Base-by-base conservation (phyloP, 2,888 invertebrate genomes). In the Nomada fucata region DNA sequence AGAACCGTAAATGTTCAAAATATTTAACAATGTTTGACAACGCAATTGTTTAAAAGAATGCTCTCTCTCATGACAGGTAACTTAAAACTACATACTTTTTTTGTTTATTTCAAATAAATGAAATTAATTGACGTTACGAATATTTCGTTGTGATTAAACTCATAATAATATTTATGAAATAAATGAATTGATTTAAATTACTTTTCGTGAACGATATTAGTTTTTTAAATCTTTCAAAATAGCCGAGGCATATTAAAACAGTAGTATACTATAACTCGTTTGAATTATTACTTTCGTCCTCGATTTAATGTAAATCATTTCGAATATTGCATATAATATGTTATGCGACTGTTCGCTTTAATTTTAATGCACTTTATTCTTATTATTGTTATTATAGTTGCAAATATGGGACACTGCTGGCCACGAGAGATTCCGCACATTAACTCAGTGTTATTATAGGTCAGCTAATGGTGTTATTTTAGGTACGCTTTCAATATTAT, bases 321-420 rank as follows among this genome's bases (percentile, higher is more conserved):
- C 2, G 57, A n/a, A 44, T 26, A 11, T 44, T 47, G 59, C 9
- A 15, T 5, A 52, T 20, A 11, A 15, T 52, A 10, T n/a, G n/a
- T 47, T 47, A 47, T 3, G 15, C 15, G 47, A 47, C 10, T 15
- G 15, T 47, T 47, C 47, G 47, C 1, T 47, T 36, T 47, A 47
- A 15, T 15, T 47, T 13, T 52, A n/a, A 3, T 7, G 15, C 20
- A 23, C n/a, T 26, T 3, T 15, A 2, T 50, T n/a, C 23, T 3
- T 15, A 2, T 50, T n/a, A 68, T 44, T 55, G 20, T 57, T 47
- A 10, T 94, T 94, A 86, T 94, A 98, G 97, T 95, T 98, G 83
- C 98, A 98, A 95, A 98, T 99, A 92, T 98, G 98, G 98, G 98
- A 99, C 94, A 99, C 98, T 13, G 98, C 99, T 73, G 99, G 99